These are phyloP conservation scores for Wasmannia auropunctata DNA, from an alignment of 1,140 invertebrate genomes.

Conservation along the genomic window DNA sequence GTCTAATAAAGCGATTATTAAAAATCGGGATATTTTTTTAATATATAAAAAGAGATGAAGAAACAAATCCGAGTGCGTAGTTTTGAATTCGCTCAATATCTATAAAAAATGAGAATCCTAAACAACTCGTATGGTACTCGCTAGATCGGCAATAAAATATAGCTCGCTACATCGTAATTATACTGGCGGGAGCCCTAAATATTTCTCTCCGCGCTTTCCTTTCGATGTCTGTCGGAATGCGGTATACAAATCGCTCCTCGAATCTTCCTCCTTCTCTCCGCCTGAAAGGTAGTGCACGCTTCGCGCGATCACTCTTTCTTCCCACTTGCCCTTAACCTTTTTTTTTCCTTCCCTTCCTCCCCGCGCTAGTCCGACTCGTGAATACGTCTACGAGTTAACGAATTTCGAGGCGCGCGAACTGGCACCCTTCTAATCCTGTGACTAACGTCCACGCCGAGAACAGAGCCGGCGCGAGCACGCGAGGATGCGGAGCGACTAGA, in stretches of 20 bases:
- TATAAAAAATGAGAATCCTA: constrained; percentile 18
- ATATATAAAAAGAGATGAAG: neutral
- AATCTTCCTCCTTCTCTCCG: constrained; percentile 11
- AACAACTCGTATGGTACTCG: constrained; percentile 44
- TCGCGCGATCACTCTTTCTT: constrained; percentile 33
- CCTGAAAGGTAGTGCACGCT: constrained; percentile 19
- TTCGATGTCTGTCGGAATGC: constrained; percentile 65
- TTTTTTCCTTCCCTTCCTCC: neutral
- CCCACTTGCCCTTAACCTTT: neutral
- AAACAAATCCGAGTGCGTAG: neutral
- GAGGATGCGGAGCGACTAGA: constrained; percentile 39
- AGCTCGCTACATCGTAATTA: constrained; percentile 65
- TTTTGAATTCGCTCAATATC: neutral
- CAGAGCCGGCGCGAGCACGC: constrained; percentile 25
- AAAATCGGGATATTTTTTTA: constrained; percentile 56
- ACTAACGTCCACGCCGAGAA: constrained; percentile 66
- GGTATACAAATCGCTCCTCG: constrained; percentile 8
- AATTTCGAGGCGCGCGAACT: constrained; percentile 60
- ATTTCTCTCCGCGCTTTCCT: constrained; percentile 64
- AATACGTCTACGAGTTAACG: constrained; percentile 68
- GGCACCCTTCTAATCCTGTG: constrained; percentile 74
- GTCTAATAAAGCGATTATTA: neutral
- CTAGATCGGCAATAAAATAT: constrained; percentile 65
- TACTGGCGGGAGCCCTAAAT: constrained; percentile 66
- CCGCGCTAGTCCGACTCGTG: neutral